A percentile compares a stretch with the other conserved stretches of the same genome.
phyloP scores from a whole-genome alignment of 2,888 invertebrate genomes.

The Ypsolopha scabrella region DNA sequence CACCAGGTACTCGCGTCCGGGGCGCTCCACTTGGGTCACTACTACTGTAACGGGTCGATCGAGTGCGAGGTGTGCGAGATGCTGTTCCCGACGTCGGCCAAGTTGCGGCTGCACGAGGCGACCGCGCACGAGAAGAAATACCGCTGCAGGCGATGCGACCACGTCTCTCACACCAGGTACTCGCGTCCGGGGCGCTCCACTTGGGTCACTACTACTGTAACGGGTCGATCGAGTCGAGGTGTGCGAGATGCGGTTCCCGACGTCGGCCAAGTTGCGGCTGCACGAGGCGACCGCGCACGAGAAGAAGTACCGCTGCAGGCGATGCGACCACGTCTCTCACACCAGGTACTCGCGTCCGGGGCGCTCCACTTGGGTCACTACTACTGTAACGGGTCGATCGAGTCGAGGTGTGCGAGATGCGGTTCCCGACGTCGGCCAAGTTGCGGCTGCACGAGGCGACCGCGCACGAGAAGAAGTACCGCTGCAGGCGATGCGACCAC shows the following conservation, averaged over 20 bases:
- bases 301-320: slow-evolving; percentile 11
- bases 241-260: no score
- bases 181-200: no score
- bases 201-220: no score
- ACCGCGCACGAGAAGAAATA: slow-evolving; percentile 36
- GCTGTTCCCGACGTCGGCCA: background rate
- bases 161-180: slow-evolving; percentile 1
- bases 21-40: no score
- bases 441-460: slow-evolving; percentile 25
- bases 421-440: slow-evolving; percentile 24
- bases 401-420: slow-evolving; percentile 30
- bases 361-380: no score
- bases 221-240: slow-evolving; percentile 19
- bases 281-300: slow-evolving; percentile 32
- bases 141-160: slow-evolving; percentile 27
- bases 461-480: slow-evolving; percentile 33
- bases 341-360: no score
- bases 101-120: slow-evolving; percentile 20
- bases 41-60: slow-evolving; percentile 22
- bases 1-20: background rate
- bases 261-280: slow-evolving; percentile 9
- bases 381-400: slow-evolving; percentile 19
- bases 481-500: slow-evolving; percentile 22
- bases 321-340: slow-evolving; percentile 23
- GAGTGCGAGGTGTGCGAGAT: slow-evolving; percentile 15